Percentiles rank a stretch among this genome's conserved stretches.
Evolutionary conservation across 2,888 invertebrate genomes (phyloP).

Genomic region (Orgyia antiqua): DNA sequence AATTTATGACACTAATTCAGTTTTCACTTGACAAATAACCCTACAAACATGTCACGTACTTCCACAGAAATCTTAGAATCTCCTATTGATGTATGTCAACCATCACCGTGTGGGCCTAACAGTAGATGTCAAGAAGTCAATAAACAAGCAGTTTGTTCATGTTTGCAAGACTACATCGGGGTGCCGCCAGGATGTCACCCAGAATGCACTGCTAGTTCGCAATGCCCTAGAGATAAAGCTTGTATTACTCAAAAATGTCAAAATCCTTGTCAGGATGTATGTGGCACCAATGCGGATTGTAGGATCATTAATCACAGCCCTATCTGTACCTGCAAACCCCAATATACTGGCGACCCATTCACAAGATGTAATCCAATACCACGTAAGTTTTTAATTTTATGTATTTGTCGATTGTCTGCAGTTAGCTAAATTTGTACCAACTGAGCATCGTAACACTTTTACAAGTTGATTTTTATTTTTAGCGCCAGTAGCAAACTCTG

Average conservation of each 20-base stretch:
- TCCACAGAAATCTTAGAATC: slow-evolving; percentile 39
- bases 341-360: slow-evolving; percentile 84
- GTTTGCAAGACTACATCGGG: slow-evolving; percentile 83
- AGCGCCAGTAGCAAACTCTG: slow-evolving; percentile 65
- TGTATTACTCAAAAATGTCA: slow-evolving; percentile 87
- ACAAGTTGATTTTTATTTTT: slow-evolving; percentile 23
- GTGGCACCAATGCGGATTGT: slow-evolving; percentile 83
- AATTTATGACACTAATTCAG: no score
- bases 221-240: slow-evolving; percentile 84
- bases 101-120: slow-evolving; percentile 87
- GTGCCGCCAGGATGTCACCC: slow-evolving; percentile 86
- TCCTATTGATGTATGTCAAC: slow-evolving; percentile 79
- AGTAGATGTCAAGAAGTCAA: slow-evolving; percentile 86
- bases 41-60: neutral
- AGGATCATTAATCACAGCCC: slow-evolving; percentile 88
- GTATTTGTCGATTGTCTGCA: neutral
- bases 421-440: no score
- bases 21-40: no score
- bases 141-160: slow-evolving; percentile 86
- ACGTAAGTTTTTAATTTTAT: slow-evolving; percentile 55
- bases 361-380: slow-evolving; percentile 75
- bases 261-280: slow-evolving; percentile 85
- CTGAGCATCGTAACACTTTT: slow-evolving; percentile 14
- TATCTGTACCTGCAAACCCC: slow-evolving; percentile 83
- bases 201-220: slow-evolving; percentile 86